Conservation (phyloP, 1,140 invertebrate genomes). For the Drosophila aff. region DNA sequence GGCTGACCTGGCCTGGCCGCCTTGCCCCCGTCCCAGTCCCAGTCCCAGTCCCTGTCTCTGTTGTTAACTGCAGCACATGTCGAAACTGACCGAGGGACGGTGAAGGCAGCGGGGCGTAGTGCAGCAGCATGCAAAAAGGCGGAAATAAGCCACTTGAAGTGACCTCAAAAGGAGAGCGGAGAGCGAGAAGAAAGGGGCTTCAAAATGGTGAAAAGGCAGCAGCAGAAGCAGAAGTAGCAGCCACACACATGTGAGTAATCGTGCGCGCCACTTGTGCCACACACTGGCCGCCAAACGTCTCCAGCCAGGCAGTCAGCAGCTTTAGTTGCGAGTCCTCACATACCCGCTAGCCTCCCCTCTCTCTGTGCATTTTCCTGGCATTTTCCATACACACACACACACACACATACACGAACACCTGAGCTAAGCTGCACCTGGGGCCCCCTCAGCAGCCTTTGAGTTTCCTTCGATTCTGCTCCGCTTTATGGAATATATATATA, state of each 20-base stretch:
- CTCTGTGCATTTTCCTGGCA: slow-evolving; percentile 10
- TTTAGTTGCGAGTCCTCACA: background rate
- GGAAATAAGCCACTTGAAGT: slow-evolving; percentile 81
- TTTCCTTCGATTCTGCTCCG: slow-evolving; percentile 22
- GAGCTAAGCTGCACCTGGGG: slow-evolving; percentile 22
- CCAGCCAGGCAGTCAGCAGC: background rate
- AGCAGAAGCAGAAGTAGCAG: background rate
- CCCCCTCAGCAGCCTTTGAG: slow-evolving; percentile 16
- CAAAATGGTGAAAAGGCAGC: background rate
- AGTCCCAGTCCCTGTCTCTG: slow-evolving; percentile 25
- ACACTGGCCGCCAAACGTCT: slow-evolving; percentile 60
- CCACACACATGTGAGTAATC: slow-evolving; percentile 60
- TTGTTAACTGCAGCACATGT: slow-evolving; percentile 56
- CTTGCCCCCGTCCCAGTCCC: background rate
- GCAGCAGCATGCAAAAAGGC: slow-evolving; percentile 67
- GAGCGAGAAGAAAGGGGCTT: slow-evolving; percentile 9
- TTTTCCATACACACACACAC: background rate
- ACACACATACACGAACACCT: slow-evolving; percentile 39
- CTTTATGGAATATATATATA: slow-evolving; percentile 32
- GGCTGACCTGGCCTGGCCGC: slow-evolving; percentile 1
- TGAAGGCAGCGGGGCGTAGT: background rate
- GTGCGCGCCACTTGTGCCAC: slow-evolving; percentile 71
- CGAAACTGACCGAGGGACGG: slow-evolving; percentile 53
- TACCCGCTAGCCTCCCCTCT: background rate
- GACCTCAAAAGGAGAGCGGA: slow-evolving; percentile 66